Conservation (phyloP, 2,888 invertebrate species). For the Cryptophagus acutangulus region DNA sequence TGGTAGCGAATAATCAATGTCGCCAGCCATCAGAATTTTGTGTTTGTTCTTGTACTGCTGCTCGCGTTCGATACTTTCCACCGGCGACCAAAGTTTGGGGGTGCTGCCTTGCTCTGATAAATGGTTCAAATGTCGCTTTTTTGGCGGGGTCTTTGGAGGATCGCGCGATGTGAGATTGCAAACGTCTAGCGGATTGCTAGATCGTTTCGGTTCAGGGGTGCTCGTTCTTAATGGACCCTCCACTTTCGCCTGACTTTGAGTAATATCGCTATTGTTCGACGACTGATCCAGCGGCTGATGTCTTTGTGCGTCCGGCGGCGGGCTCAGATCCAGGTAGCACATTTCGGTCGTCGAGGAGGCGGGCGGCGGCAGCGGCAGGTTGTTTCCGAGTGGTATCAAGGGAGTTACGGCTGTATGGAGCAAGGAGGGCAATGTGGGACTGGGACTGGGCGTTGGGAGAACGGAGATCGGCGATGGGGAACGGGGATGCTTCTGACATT, state of each 20-base stretch:
- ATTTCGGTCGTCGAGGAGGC: conserved; percentile 12
- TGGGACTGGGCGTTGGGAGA: conserved; percentile 44
- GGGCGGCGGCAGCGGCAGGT: conserved; percentile 23
- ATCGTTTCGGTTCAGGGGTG: conserved; percentile 42
- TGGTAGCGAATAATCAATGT: conserved; percentile 78
- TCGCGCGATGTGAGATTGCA: conserved; percentile 60
- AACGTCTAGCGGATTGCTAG: conserved; percentile 60
- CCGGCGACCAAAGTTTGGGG: conserved; percentile 61
- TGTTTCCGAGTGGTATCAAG: conserved; percentile 14
- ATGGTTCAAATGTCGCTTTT: conserved; percentile 26
- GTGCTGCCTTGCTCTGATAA: conserved; percentile 39
- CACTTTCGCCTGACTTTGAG: conserved; percentile 33
- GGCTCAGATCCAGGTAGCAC: conserved; percentile 25
- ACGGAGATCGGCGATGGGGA: conserved; percentile 59
- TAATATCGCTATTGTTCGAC: conserved; percentile 40
- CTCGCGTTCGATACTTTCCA: conserved; percentile 42
- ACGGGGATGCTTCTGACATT: conserved; percentile 79
- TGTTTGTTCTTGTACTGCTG: conserved; percentile 38
- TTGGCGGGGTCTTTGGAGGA: conserved; percentile 48
- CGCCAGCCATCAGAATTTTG: conserved; percentile 44
- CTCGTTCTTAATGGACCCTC: conserved; percentile 33
- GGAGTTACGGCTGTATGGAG: conserved; percentile 33
- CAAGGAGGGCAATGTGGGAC: conserved; percentile 39
- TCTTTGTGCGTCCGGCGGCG: conserved; percentile 20
- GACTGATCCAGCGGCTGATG: conserved; percentile 23